These are phyloP conservation scores for Limnephilus rhombicus DNA, from an alignment of 2,888 invertebrate genomes.

Conservation along the genomic window DNA sequence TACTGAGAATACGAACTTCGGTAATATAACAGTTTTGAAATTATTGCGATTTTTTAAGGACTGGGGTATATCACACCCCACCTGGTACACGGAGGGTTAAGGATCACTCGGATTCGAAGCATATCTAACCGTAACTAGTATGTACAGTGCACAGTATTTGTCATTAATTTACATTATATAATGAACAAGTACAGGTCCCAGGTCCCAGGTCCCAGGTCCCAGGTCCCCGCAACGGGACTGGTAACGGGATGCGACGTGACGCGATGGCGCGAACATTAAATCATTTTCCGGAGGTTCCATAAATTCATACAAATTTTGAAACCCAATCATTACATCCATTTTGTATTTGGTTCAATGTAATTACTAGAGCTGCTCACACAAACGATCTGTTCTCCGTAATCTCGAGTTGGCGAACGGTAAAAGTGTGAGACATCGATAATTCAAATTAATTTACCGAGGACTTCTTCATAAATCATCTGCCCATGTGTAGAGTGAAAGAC, in stretches of 20 bases:
- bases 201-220: too few relatives aligned
- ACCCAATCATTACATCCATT: slow-evolving; percentile 10
- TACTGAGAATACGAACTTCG: too few relatives aligned
- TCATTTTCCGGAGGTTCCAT: slow-evolving; percentile 10
- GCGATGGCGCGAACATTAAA: background rate
- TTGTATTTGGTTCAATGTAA: slow-evolving; percentile 7
- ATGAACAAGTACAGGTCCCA: too few relatives aligned
- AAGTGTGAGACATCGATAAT: background rate
- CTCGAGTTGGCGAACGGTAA: background rate
- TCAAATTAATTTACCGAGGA: background rate
- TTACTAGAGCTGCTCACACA: background rate
- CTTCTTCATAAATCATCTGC: background rate
- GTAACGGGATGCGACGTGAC: background rate
- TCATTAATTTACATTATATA: too few relatives aligned
- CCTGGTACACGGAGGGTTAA: too few relatives aligned
- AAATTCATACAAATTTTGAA: background rate
- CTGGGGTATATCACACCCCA: too few relatives aligned
- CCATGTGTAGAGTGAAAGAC: background rate
- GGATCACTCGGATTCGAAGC: too few relatives aligned
- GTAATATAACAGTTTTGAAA: too few relatives aligned
- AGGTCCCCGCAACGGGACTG: background rate
- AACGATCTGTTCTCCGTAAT: background rate
- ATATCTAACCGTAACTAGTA: background rate
- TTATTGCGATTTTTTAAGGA: too few relatives aligned
- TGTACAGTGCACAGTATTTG: too few relatives aligned